These are phyloP conservation scores for Antigone vipio DNA, from an alignment of 2,113 vertebrate genomes.

Conservation along the genomic window DNA sequence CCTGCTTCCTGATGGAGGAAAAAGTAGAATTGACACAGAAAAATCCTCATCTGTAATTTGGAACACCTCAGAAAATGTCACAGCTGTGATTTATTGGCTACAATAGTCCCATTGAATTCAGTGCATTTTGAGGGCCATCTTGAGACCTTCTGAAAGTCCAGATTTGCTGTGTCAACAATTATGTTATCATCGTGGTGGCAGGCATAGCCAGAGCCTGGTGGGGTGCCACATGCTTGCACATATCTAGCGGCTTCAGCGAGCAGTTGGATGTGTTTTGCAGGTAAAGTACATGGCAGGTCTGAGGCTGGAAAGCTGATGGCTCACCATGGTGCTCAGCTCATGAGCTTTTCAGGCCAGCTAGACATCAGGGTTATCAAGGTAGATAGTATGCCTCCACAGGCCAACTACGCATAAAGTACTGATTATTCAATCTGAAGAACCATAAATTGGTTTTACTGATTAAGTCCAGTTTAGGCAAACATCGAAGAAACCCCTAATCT, in stretches of 20 bases:
- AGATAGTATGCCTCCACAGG: background rate
- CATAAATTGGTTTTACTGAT: background rate
- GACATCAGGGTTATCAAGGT: background rate
- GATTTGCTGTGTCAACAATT: background rate
- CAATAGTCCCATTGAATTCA: background rate
- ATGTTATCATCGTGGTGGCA: background rate
- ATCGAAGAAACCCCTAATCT: background rate
- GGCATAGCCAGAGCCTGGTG: background rate
- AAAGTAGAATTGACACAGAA: background rate
- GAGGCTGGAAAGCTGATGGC: background rate
- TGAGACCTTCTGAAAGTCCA: background rate
- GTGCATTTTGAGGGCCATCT: background rate
- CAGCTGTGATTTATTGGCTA: background rate
- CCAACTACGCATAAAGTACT: background rate
- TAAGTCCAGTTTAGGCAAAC: background rate
- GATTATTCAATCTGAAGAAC: background rate
- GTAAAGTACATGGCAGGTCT: background rate
- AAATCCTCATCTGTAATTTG: background rate
- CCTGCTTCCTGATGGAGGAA: background rate
- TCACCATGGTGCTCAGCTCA: background rate
- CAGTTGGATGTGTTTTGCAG: rapidly evolving
- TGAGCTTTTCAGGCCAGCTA: background rate
- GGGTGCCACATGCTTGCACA: background rate
- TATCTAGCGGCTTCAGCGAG: background rate
- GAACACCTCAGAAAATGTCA: background rate